phyloP scores from a whole-genome alignment of 1,140 invertebrate species.

The Listronotus bonariensis region DNA sequence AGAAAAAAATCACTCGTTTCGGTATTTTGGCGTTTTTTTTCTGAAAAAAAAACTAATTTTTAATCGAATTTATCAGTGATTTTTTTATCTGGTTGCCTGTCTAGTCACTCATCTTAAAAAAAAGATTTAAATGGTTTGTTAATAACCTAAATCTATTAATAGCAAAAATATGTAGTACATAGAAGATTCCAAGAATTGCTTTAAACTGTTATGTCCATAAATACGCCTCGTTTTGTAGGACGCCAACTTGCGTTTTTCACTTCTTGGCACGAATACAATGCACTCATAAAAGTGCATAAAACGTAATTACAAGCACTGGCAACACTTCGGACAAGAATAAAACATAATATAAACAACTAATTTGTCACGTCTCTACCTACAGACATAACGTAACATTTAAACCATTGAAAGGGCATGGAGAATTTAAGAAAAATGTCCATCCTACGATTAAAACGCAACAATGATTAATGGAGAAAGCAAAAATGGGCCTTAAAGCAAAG shows the following conservation, averaged over 20 bases:
- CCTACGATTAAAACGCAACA: constrained; percentile 28
- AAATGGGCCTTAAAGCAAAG: not conserved
- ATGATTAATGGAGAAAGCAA: constrained; percentile 13
- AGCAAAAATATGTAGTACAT: constrained; percentile 6
- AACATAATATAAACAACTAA: constrained; percentile 35
- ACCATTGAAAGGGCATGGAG: constrained; percentile 29
- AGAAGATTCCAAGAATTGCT: constrained; percentile 1
- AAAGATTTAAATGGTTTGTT: no score
- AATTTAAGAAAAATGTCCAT: constrained; percentile 21
- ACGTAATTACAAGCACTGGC: constrained; percentile 30
- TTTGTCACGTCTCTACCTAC: constrained; percentile 30
- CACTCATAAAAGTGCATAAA: constrained; percentile 31
- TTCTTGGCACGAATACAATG: constrained; percentile 32
- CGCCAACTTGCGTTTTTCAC: not conserved
- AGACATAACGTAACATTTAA: constrained; percentile 26
- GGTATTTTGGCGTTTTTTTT: no score
- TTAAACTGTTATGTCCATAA: constrained; percentile 10
- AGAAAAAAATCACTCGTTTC: no score
- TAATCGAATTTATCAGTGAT: no score
- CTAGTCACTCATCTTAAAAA: no score
- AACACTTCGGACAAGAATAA: constrained; percentile 31
- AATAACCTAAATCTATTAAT: constrained; percentile 2
- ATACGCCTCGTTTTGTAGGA: constrained; percentile 14
- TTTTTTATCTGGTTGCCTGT: no score
- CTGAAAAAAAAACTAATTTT: no score